Evolutionary conservation across 2,888 invertebrate genomes (phyloP).

Genomic region (Agriopis marginaria): DNA sequence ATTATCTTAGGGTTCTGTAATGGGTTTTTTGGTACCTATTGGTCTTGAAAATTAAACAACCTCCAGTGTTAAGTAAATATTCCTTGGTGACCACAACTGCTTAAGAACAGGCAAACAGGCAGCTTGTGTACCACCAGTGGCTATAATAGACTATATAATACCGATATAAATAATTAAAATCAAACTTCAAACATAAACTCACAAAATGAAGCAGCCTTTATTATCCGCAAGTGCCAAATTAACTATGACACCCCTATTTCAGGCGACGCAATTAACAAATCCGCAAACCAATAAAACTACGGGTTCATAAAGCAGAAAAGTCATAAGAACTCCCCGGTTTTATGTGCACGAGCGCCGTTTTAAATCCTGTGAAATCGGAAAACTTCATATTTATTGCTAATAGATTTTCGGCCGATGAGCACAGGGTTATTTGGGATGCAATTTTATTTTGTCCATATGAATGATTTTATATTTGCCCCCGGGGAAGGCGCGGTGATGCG

Average conservation of each 20-base stretch:
- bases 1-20: too few species aligned
- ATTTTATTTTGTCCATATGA: slow-evolving; percentile 86
- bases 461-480: slow-evolving; percentile 83
- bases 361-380: slow-evolving; percentile 85
- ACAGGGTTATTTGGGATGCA: slow-evolving; percentile 84
- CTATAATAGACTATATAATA: neutral
- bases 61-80: too few species aligned
- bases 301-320: slow-evolving; percentile 76
- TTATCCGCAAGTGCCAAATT: slow-evolving; percentile 29
- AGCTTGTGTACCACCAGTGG: too few species aligned
- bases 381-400: slow-evolving; percentile 87
- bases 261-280: slow-evolving; percentile 57
- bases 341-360: slow-evolving; percentile 70
- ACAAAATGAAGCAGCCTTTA: slow-evolving; percentile 17
- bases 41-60: too few species aligned
- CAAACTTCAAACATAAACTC: slow-evolving; percentile 7
- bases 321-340: slow-evolving; percentile 73
- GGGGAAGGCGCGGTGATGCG: slow-evolving; percentile 65
- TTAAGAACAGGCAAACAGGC: too few species aligned
- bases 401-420: slow-evolving; percentile 84
- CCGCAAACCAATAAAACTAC: slow-evolving; percentile 70
- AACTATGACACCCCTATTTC: slow-evolving; percentile 20
- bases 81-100: too few species aligned
- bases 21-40: too few species aligned
- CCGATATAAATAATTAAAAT: neutral